phyloP scores from a whole-genome alignment of 1,140 invertebrate species.

The Vanessa atalanta region DNA sequence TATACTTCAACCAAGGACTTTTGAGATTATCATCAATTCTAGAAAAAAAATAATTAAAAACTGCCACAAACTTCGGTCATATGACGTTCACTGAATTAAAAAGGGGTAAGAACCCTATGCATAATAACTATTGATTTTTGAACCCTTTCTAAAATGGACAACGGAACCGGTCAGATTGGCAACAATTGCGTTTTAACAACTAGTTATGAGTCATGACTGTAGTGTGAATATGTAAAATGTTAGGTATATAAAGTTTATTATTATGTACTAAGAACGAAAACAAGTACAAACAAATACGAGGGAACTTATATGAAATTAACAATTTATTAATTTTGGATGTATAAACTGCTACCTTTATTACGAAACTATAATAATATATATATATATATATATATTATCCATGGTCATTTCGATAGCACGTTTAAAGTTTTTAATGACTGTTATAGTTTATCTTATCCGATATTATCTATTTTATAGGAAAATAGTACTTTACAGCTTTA shows the following conservation, averaged over 20 bases:
- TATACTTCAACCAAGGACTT: not conserved
- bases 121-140: slow-evolving; percentile 47
- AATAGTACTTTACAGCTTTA: not conserved
- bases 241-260: not conserved
- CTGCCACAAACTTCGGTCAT: not conserved
- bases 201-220: slow-evolving; percentile 19
- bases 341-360: too few relatives aligned
- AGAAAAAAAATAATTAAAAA: not conserved
- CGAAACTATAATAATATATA: too few relatives aligned
- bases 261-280: too few relatives aligned
- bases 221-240: not conserved
- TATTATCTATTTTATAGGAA: slow-evolving; percentile 5
- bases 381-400: too few relatives aligned
- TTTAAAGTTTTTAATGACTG: not conserved
- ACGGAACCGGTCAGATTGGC: slow-evolving; percentile 18
- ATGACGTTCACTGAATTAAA: slow-evolving; percentile 7
- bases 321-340: too few relatives aligned
- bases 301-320: too few relatives aligned
- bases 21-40: not conserved
- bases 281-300: too few relatives aligned
- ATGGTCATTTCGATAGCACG: not conserved
- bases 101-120: slow-evolving; percentile 33
- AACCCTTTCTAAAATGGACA: slow-evolving; percentile 43
- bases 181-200: slow-evolving; percentile 31
- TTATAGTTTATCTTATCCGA: not conserved